phyloP scores from a whole-genome alignment of 2,113 vertebrate species.

The Urocitellus parryii region DNA sequence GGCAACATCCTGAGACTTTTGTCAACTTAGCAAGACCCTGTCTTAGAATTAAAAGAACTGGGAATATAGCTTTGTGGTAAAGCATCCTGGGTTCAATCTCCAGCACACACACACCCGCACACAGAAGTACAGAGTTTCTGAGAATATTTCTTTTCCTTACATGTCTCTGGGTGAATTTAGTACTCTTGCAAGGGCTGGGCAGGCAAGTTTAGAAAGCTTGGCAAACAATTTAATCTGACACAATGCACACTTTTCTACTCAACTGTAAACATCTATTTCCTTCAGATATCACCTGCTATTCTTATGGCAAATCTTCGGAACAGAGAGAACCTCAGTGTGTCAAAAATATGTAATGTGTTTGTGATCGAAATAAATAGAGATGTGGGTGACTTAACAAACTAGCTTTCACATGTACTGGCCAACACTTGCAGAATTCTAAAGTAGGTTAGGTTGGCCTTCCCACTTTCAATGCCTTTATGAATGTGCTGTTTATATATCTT shows the following conservation, averaged over 20 bases:
- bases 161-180: not conserved
- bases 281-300: slow-evolving; percentile 73
- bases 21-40: no score
- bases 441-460: slow-evolving; percentile 56
- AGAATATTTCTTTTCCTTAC: slow-evolving; percentile 39
- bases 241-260: slow-evolving; percentile 41
- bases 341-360: slow-evolving; percentile 63
- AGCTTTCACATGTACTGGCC: slow-evolving; percentile 50
- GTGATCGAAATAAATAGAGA: slow-evolving; percentile 69
- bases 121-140: not conserved
- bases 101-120: no score
- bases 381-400: slow-evolving; percentile 59
- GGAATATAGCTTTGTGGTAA: no score
- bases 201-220: slow-evolving; percentile 38
- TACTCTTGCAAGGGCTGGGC: not conserved
- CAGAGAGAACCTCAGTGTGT: slow-evolving; percentile 67
- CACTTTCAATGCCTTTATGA: slow-evolving; percentile 50
- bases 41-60: no score
- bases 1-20: no score
- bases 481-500: slow-evolving; percentile 66
- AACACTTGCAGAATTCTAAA: slow-evolving; percentile 56
- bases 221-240: slow-evolving; percentile 47
- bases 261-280: slow-evolving; percentile 67
- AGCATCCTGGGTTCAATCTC: no score
- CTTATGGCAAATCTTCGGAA: slow-evolving; percentile 61